A percentile compares a stretch with the other conserved stretches of the same genome.
Conservation (phyloP, 1,140 invertebrate genomes). For the Lepidurus packardi region DNA sequence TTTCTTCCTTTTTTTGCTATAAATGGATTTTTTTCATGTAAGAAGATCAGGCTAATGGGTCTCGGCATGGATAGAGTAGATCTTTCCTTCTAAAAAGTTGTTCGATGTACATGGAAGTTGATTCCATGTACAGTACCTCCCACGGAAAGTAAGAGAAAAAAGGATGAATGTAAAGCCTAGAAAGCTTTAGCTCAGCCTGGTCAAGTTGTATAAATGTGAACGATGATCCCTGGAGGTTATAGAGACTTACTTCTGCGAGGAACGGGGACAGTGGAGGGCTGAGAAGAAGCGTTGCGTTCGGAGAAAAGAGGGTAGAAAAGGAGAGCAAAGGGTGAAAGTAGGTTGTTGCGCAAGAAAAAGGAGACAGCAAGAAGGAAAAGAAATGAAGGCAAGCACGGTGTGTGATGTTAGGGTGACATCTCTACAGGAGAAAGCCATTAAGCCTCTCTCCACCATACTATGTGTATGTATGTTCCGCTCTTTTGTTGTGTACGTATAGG, state of each 20-base stretch:
- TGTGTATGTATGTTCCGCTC: background rate
- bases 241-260: background rate
- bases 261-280: background rate
- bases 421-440: conserved; percentile 15
- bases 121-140: background rate
- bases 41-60: too few relatives aligned
- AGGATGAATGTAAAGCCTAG: background rate
- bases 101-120: too few relatives aligned
- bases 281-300: background rate
- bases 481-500: background rate
- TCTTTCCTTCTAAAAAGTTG: too few relatives aligned
- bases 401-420: background rate
- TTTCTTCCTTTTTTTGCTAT: too few relatives aligned
- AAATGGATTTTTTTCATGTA: too few relatives aligned
- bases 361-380: background rate
- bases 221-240: background rate
- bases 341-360: too few relatives aligned
- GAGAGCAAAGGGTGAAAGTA: background rate
- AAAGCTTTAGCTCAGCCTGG: background rate
- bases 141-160: background rate
- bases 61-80: too few relatives aligned
- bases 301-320: conserved; percentile 7
- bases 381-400: background rate
- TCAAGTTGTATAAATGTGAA: background rate
- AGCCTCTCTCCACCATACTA: background rate